A percentile compares a stretch with the other conserved stretches of the same genome.
Conservation (phyloP, 2,113 vertebrate genomes). For the Barbus barbus region DNA sequence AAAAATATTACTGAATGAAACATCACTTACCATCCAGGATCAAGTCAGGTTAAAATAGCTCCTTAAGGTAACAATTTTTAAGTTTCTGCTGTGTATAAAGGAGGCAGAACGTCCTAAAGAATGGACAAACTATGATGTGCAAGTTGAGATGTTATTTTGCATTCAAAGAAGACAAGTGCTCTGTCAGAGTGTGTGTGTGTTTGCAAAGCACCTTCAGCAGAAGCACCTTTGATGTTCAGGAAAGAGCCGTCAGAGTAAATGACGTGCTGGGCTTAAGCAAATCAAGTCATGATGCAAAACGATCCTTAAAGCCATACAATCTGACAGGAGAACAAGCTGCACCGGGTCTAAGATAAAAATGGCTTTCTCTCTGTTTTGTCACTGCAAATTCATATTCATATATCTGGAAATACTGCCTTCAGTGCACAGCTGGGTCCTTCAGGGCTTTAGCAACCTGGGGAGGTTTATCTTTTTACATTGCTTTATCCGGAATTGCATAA, state of each 20-base stretch:
- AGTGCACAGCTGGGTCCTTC: neutral
- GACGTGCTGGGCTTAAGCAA: conserved; percentile 16
- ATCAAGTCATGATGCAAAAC: conserved; percentile 13
- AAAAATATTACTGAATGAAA: neutral
- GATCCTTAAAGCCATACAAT: conserved; percentile 11
- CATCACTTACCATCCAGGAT: neutral
- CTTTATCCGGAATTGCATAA: neutral
- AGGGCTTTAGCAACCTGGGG: neutral
- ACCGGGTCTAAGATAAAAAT: neutral
- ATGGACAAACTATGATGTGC: neutral
- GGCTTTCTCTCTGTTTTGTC: neutral
- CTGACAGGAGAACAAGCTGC: neutral
- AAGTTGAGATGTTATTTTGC: neutral
- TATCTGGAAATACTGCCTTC: conserved; percentile 8
- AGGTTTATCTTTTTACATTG: neutral
- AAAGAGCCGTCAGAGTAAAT: conserved; percentile 21
- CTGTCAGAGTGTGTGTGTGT: neutral
- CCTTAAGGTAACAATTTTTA: neutral
- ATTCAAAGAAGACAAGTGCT: neutral
- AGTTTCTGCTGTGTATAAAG: neutral
- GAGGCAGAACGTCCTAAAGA: neutral
- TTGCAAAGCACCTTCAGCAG: neutral
- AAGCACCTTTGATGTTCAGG: conserved; percentile 25
- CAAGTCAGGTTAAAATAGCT: neutral
- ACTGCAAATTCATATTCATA: conserved; percentile 1